Evolutionary conservation across 37 sponge, comb jelly and placozoan genomes (phyloP).

Genomic region (Geodia barretti): DNA sequence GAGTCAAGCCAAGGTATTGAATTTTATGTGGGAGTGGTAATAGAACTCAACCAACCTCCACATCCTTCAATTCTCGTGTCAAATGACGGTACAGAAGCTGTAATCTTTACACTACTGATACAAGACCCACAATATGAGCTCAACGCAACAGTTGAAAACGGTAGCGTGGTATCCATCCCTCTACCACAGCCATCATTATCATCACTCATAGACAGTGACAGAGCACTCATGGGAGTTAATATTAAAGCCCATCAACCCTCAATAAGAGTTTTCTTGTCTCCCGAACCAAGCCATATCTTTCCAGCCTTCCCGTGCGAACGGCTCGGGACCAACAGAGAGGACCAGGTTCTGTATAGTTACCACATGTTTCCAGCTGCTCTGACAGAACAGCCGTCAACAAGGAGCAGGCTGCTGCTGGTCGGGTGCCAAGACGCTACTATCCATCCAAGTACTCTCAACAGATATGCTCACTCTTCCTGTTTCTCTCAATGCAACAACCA

Average conservation of each 20-base stretch:
- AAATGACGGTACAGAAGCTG: neutral
- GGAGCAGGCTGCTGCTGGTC: neutral
- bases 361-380: neutral
- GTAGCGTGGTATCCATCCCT: neutral
- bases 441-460: neutral
- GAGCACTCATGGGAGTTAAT: neutral
- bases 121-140: neutral
- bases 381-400: neutral
- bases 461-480: neutral
- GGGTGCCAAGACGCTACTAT: neutral
- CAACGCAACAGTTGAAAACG: neutral
- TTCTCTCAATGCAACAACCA: neutral
- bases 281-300: neutral
- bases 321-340: neutral
- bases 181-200: neutral
- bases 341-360: neutral
- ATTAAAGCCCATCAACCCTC: neutral
- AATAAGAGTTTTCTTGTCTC: neutral
- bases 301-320: neutral
- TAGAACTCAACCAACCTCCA: neutral
- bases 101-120: too few relatives aligned
- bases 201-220: too few relatives aligned
- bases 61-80: neutral
- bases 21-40: neutral
- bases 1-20: neutral